These are phyloP conservation scores for Cabera pusaria DNA, from an alignment of 2,888 invertebrate genomes.

Conservation along the genomic window DNA sequence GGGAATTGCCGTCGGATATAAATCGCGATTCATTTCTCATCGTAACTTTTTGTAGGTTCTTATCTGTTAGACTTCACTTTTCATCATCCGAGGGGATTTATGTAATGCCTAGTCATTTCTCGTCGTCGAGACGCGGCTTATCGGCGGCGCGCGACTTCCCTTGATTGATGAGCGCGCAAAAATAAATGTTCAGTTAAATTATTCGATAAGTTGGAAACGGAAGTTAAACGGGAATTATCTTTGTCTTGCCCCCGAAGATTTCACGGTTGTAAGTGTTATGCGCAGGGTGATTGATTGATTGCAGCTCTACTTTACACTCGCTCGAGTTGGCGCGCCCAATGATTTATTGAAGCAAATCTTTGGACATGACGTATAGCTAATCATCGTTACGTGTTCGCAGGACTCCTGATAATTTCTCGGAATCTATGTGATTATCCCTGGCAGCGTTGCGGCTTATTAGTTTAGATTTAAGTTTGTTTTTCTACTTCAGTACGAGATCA, in stretches of 20 bases:
- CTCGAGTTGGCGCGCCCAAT: slow-evolving; percentile 30
- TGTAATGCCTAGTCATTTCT: slow-evolving; percentile 85
- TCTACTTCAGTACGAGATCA: too few relatives aligned
- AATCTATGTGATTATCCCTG: too few relatives aligned
- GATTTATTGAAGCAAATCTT: slow-evolving; percentile 35
- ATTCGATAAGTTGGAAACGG: slow-evolving; percentile 85
- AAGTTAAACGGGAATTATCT: slow-evolving; percentile 85
- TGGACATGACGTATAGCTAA: slow-evolving; percentile 29
- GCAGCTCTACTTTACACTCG: slow-evolving; percentile 36
- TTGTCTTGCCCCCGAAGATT: slow-evolving; percentile 81
- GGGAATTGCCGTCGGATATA: slow-evolving; percentile 73
- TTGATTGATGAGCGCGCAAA: slow-evolving; percentile 85
- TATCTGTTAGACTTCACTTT: slow-evolving; percentile 85
- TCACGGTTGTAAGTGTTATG: slow-evolving; percentile 78
- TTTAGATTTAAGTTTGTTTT: too few relatives aligned
- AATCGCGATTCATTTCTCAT: slow-evolving; percentile 85
- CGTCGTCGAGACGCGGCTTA: slow-evolving; percentile 83
- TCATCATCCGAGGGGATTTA: slow-evolving; percentile 85
- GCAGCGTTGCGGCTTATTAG: too few relatives aligned
- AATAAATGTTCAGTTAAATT: slow-evolving; percentile 85
- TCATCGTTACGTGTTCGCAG: slow-evolving; percentile 26
- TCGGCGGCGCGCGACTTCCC: slow-evolving; percentile 78
- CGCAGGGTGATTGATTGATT: slow-evolving; percentile 76
- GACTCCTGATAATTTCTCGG: too few relatives aligned
- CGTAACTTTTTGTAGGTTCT: slow-evolving; percentile 85